Percentiles rank a stretch among this genome's conserved stretches.
phyloP scores from a whole-genome alignment of 1,140 invertebrate species.

The Xylocopa sonorina region DNA sequence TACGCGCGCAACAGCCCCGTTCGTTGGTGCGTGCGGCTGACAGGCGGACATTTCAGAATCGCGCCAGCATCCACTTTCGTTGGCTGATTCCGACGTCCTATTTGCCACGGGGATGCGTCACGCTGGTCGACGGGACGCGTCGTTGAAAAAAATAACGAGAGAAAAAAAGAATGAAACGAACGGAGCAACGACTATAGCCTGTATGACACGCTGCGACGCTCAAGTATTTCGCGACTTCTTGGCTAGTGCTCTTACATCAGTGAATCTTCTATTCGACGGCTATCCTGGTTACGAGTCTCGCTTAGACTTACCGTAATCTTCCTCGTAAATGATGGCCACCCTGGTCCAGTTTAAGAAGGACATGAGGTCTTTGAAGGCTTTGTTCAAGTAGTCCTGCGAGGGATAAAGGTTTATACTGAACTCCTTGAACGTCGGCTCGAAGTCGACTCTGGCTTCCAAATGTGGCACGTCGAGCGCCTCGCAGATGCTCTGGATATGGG shows the following conservation, averaged over 20 bases:
- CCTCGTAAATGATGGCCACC: slow-evolving; percentile 96
- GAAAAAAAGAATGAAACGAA: neutral
- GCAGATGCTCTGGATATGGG: slow-evolving; percentile 94
- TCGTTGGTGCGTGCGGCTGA: slow-evolving; percentile 55
- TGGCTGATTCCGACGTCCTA: slow-evolving; percentile 60
- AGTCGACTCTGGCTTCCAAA: slow-evolving; percentile 90
- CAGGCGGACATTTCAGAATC: slow-evolving; percentile 59
- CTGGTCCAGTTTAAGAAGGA: slow-evolving; percentile 95
- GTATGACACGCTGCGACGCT: slow-evolving; percentile 12
- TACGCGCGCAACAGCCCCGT: slow-evolving; percentile 17
- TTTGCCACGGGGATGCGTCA: slow-evolving; percentile 60
- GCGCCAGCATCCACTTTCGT: slow-evolving; percentile 54
- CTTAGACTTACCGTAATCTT: slow-evolving; percentile 91
- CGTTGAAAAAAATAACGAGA: neutral
- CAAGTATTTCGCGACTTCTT: slow-evolving; percentile 14
- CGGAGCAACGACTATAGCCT: slow-evolving; percentile 50
- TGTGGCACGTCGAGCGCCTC: slow-evolving; percentile 94
- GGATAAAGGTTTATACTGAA: slow-evolving; percentile 96
- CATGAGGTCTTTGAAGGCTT: slow-evolving; percentile 93
- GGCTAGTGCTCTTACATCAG: neutral
- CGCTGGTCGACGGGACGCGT: neutral
- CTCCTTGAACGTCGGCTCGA: slow-evolving; percentile 86
- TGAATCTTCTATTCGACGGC: too few species aligned
- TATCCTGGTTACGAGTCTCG: too few species aligned
- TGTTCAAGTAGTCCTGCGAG: slow-evolving; percentile 90